phyloP scores from a whole-genome alignment of 2,113 vertebrate genomes.

The Apodemus sylvaticus region DNA sequence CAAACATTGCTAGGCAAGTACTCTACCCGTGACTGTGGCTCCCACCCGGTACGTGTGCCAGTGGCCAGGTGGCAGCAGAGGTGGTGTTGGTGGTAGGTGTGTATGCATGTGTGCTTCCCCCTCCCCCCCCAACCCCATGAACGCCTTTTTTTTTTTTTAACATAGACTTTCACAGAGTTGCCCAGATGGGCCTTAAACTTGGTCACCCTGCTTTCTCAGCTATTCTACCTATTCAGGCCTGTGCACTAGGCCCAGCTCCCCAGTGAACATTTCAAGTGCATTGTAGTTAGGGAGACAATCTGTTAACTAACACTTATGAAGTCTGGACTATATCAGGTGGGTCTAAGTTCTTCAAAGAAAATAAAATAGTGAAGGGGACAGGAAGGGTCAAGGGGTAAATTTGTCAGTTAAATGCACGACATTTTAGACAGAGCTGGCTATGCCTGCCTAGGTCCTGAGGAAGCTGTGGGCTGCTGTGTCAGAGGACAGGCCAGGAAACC shows the following conservation, averaged over 20 bases:
- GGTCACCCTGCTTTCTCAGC: not conserved
- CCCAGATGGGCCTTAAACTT: not conserved
- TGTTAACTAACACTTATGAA: not conserved
- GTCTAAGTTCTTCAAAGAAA: not conserved
- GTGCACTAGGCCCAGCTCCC: not conserved
- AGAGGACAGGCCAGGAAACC: not conserved
- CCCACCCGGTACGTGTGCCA: no score
- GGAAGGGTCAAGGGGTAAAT: not conserved
- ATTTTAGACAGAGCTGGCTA: not conserved
- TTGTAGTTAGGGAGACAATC: not conserved
- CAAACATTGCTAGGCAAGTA: not conserved
- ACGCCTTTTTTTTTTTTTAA: not conserved
- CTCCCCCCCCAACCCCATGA: not conserved
- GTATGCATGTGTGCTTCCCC: not conserved
- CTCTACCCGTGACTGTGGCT: not conserved
- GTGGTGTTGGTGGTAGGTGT: no score
- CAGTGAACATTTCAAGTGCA: not conserved
- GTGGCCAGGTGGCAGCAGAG: not conserved
- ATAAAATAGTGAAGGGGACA: not conserved
- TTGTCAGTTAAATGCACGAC: not conserved
- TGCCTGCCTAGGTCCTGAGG: no score
- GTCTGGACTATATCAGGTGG: not conserved
- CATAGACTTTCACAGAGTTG: not conserved
- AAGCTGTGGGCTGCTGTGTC: not conserved
- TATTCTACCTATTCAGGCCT: not conserved